phyloP scores from a whole-genome alignment of 2,888 invertebrate species.

The Ophonus ardosiacus region DNA sequence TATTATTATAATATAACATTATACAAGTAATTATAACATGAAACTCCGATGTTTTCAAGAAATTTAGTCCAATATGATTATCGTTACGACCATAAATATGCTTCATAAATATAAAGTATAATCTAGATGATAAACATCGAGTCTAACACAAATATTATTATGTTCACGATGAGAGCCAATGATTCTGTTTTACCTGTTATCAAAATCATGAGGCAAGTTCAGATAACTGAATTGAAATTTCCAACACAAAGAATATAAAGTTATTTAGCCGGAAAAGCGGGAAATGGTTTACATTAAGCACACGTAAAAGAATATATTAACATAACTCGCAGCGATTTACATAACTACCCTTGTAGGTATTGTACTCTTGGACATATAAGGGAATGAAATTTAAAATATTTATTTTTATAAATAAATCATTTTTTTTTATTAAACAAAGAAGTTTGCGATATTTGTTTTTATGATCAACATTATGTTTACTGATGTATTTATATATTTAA shows the following conservation, averaged over 20 bases:
- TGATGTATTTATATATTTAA: too few relatives aligned
- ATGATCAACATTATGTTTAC: too few relatives aligned
- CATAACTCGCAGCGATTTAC: slow-evolving; percentile 29
- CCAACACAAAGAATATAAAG: slow-evolving; percentile 24
- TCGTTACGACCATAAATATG: neutral
- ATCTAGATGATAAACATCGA: neutral
- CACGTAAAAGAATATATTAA: slow-evolving; percentile 32
- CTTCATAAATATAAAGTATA: neutral
- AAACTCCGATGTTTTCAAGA: too few relatives aligned
- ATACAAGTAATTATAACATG: too few relatives aligned
- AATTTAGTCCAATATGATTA: too few relatives aligned
- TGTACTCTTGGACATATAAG: neutral
- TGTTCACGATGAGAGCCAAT: neutral
- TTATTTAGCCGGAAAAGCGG: slow-evolving; percentile 2
- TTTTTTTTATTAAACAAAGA: too few relatives aligned
- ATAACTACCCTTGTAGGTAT: slow-evolving; percentile 40
- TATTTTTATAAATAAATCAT: too few relatives aligned
- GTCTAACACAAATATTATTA: neutral
- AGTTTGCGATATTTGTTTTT: too few relatives aligned
- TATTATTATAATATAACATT: too few relatives aligned
- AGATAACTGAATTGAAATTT: slow-evolving; percentile 39
- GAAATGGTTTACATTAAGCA: slow-evolving; percentile 17
- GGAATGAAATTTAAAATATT: neutral
- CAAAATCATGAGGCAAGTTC: slow-evolving; percentile 14
- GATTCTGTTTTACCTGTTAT: neutral